Base-by-base conservation (phyloP, 2,797 vertebrate genomes). In the Discoglossus pictus region DNA sequence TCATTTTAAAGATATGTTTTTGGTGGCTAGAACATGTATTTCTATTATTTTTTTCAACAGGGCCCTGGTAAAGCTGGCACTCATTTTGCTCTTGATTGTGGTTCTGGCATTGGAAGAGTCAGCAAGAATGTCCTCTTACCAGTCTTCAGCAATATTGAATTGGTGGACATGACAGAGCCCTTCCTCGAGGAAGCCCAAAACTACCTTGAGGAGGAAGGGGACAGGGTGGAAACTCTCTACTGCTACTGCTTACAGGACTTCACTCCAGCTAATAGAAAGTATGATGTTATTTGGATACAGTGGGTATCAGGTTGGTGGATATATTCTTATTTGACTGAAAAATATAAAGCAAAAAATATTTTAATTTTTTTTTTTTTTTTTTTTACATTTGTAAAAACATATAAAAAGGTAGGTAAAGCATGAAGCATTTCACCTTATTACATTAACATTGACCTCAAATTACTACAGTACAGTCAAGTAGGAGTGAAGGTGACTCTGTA, bases 231-330 rank as follows among this genome's bases (percentile, higher is more conserved):
- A 74, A 92, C 83, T 9, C 97, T 94, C 79, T 93, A 93, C 83
- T 96, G 96, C 81, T 92, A 85, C 81, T 86, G 88, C 76, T 88
- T 99, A 67, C 94, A 98, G 74, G 94, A 98, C 39, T 93, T 97
- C 74, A 94, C 82, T 0, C 94, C 94, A 0, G 75, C 82, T 0
- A 54, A 77, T 1, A 82, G 83, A 31, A 94, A 91, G 82, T 98
- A 98, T 0, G 94, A 98, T 10, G 89, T 95, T 78, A 89, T 98
- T 86, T 98, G 96, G 97, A 96, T 98, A 76, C 96, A 98, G 76
- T 98, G 96, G 96, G 92, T 98, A 54, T 93, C 93, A 8, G 96
- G 95, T 98, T 73, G 91, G 94, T 93, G 60, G 53, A 65, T 9
- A 12, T n/a, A 39, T 10, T 10, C 10, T 39, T 39, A 4, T 12